Evolutionary conservation across 2,797 vertebrate genomes (phyloP).

Genomic region (Rhincodon typus): DNA sequence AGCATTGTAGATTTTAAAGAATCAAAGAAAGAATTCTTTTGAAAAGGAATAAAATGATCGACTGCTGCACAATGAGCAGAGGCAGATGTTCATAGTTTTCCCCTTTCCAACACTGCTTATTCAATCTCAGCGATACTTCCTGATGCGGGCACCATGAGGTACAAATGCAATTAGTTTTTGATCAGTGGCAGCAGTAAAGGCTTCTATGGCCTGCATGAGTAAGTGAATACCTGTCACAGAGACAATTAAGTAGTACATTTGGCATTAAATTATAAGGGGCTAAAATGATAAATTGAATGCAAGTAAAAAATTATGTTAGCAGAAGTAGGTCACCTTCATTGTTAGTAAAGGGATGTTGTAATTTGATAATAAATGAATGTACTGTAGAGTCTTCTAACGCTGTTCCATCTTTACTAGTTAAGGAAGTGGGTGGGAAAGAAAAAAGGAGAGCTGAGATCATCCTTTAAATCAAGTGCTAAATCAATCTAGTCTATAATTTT

Average conservation of each 20-base stretch:
- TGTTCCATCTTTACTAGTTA: background rate
- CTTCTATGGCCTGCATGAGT: background rate
- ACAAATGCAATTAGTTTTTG: background rate
- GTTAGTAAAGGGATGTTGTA: background rate
- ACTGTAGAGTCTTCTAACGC: background rate
- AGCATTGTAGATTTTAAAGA: background rate
- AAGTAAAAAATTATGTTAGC: background rate
- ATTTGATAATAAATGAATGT: conserved; percentile 2
- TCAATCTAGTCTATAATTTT: background rate
- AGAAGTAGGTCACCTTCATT: conserved; percentile 10
- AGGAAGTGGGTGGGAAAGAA: background rate
- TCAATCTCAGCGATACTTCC: background rate
- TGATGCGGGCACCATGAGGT: background rate
- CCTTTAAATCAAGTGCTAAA: background rate
- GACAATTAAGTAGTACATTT: background rate
- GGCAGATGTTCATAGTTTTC: background rate
- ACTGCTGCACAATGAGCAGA: background rate
- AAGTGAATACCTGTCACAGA: background rate
- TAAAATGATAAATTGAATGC: background rate
- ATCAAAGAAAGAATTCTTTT: background rate
- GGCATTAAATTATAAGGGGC: background rate
- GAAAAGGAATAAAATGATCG: background rate
- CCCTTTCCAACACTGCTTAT: background rate
- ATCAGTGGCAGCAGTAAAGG: background rate
- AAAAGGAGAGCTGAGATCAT: background rate